Conservation (phyloP, 2,888 invertebrate species). For the Pyrgus malvae region DNA sequence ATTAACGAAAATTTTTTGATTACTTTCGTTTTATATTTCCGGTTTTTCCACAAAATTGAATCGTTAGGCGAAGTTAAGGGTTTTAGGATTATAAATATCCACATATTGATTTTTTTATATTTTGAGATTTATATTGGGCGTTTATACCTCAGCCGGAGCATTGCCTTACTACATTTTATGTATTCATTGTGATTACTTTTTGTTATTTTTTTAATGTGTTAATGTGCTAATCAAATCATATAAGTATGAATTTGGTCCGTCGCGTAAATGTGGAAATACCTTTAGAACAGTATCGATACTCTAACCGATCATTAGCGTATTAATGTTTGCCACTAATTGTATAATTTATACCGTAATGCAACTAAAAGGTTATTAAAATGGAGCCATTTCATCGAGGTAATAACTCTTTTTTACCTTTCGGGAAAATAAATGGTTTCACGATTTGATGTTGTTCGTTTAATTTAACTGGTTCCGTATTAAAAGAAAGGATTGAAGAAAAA, state of each 20-base stretch:
- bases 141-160: too few species aligned
- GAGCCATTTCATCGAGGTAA: constrained; percentile 33
- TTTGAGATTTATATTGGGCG: too few species aligned
- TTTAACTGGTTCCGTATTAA: not conserved
- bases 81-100: too few species aligned
- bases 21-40: too few species aligned
- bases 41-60: too few species aligned
- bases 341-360: constrained; percentile 40
- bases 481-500: not conserved
- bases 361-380: constrained; percentile 13
- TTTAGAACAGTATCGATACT: not conserved
- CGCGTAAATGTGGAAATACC: not conserved
- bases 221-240: too few species aligned
- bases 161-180: too few species aligned
- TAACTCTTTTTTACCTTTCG: constrained; percentile 12
- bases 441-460: not conserved
- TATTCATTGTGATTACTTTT: too few species aligned
- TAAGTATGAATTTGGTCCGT: not conserved
- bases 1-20: too few species aligned
- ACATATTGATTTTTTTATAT: too few species aligned
- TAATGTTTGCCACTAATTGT: constrained; percentile 44
- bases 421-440: constrained; percentile 3
- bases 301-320: constrained; percentile 27
- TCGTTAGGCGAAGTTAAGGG: too few species aligned
- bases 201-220: too few species aligned